Base-by-base conservation (phyloP, 92 coral and sea anemone genomes). In the Meandrina meandrites region DNA sequence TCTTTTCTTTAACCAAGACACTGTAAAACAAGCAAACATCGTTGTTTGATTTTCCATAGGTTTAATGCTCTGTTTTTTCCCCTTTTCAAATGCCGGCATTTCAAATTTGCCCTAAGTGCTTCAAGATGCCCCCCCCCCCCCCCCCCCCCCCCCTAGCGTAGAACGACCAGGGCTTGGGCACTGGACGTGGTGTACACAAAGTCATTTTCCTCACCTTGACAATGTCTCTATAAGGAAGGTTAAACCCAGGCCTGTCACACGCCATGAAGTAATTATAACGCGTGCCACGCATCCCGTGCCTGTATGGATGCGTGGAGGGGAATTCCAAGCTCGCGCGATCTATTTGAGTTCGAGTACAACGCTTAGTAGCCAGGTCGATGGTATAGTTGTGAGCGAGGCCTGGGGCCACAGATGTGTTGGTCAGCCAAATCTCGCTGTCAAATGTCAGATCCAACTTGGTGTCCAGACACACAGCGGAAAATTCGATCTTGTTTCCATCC, bases 251-350 rank as follows among this genome's bases (percentile, higher is more conserved):
- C 50, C 98, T 86, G 75, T 93, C 98, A 79, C 90, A 93, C 5
- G 98, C 98, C 96, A 95, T 95, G 67, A 95, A 79, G 78, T 91
- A 95, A 66, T 90, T 88, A 32, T 79, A 95, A 50, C 94, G 89
- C 15, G 94, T 74, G 1, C 98, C 98, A 32, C 31, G 19, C 82
- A 93, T 82, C 35, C 98, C 98, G 88, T 95, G 93, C 5, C 98
- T 89, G 81, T 95, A 95, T 0, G 98, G 98, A 53, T 95, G 98
- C 16, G 89, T 76, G 47, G 87, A 75, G 0, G 98, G 98, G 79
- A 95, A 95, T 66, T 95, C 98, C 53, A 70, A 91, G 34, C 94
- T 93, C 21, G 93, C 89, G 22, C 90, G 89, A 76, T 95, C 98
- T 17, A 88, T 86, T 78, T 91, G 90, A 3, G 79, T 78, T 54